These are phyloP conservation scores for Erpetoichthys calabaricus DNA, from an alignment of 2,797 vertebrate species.

Conservation along the genomic window DNA sequence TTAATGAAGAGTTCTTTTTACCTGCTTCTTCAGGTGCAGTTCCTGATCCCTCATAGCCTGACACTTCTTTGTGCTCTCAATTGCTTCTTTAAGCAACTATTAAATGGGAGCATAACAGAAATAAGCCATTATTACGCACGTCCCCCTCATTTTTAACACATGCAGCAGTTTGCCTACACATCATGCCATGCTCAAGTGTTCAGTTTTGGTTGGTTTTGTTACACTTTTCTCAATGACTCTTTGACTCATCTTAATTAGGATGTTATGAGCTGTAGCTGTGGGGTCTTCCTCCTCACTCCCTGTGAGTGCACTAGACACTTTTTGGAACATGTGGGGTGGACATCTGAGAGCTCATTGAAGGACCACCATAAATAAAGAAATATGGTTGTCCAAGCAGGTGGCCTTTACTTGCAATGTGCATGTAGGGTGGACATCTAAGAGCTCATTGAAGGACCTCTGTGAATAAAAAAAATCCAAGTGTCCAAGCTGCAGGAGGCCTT, in stretches of 20 bases:
- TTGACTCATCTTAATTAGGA: not conserved
- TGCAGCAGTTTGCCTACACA: constrained; percentile 21
- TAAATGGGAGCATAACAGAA: constrained; percentile 29
- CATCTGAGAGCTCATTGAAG: no score
- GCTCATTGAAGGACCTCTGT: no score
- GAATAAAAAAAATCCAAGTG: no score
- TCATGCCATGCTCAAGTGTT: constrained; percentile 12
- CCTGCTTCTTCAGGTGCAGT: constrained; percentile 53
- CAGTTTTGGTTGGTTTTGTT: constrained; percentile 13
- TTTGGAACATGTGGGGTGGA: no score
- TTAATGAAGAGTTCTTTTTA: constrained; percentile 28
- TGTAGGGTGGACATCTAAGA: no score
- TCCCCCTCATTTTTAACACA: constrained; percentile 13
- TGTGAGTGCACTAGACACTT: no score
- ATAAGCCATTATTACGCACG: constrained; percentile 15
- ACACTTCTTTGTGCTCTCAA: constrained; percentile 60
- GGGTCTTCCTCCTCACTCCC: not conserved
- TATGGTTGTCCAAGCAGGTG: no score
- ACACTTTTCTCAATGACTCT: constrained; percentile 8
- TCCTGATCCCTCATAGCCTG: constrained; percentile 50
- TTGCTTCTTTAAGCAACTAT: constrained; percentile 52
- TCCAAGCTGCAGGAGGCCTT: no score
- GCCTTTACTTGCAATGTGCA: no score
- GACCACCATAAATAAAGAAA: no score
- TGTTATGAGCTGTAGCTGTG: not conserved